Evolutionary conservation across 2,888 invertebrate species (phyloP), one percentile per base, ranked within the genome.

Genomic region (Nomada lathburiana): DNA sequence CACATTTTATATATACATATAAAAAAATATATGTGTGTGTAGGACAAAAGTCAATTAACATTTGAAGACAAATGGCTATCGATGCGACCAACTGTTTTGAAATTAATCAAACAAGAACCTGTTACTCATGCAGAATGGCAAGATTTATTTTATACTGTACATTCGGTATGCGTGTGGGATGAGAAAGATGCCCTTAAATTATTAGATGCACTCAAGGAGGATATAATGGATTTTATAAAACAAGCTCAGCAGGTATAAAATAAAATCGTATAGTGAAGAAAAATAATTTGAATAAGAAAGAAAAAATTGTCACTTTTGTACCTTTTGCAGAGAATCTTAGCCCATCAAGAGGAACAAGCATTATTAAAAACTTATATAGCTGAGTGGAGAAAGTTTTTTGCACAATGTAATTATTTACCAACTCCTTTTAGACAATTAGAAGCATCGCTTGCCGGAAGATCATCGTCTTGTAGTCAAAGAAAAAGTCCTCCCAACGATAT

Each of bases 301-400:
- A 0, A 9, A 26, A 26, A 62, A 29, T 53, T 65, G 11, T 65
- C 13, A 23, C 26, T 3, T 76, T 68, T 70, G 7, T 26, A 47
- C 52, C 62, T 18, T 82, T 80, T 91, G 9, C 84, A 94, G 90
- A 95, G 98, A 90, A 99, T 99, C 2, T 95, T 98, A 85, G 97
- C 97, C 0, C 98, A 99, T 92, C 96, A 98, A 84, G 99, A 99
- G 92, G 99, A 99, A 90, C 98, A 99, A 93, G 98, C 98, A 0
- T 95, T 99, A 53, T 95, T 99, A 10, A 98, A 98, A 94, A 98
- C 99, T 0, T 99, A 99, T 94, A 99, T 99, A 89, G 96, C 97
- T 9, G 99, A 99, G 94, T 99, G 99, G 99, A 96, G 98, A 68
- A 98, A 98, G 93, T 99, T 99, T 95, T 99, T 99, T 93, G 98